phyloP scores from a whole-genome alignment of 2,113 vertebrate species.

The Sula dactylatra region DNA sequence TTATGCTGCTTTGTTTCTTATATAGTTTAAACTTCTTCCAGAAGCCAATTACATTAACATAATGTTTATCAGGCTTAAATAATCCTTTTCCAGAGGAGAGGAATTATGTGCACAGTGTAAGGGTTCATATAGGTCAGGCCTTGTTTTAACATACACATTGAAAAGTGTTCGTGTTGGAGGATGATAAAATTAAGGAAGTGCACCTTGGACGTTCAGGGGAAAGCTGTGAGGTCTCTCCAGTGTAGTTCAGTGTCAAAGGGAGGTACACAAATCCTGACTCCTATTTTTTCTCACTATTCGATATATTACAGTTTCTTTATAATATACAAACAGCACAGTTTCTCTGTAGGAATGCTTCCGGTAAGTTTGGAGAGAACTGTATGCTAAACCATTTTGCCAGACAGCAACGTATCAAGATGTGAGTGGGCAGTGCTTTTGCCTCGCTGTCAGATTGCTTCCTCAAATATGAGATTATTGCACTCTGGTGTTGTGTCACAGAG shows the following conservation, averaged over 20 bases:
- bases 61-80: not conserved
- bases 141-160: not conserved
- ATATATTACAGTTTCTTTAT: not conserved
- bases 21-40: not conserved
- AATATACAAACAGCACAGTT: not conserved
- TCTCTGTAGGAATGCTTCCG: not conserved
- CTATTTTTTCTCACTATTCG: not conserved
- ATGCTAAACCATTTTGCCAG: not conserved
- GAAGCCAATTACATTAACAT: not conserved
- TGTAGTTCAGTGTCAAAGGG: not conserved
- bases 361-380: not conserved
- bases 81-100: not conserved
- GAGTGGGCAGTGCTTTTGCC: not conserved
- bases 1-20: not conserved
- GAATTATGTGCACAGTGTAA: not conserved
- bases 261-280: not conserved
- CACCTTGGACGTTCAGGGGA: not conserved
- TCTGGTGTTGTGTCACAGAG: not conserved
- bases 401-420: not conserved
- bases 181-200: not conserved
- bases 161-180: not conserved
- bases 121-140: not conserved
- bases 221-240: not conserved
- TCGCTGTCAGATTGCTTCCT: not conserved
- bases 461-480: not conserved